Evolutionary conservation across 2,113 vertebrate species (phyloP).

Genomic region (Nothocercus julius): DNA sequence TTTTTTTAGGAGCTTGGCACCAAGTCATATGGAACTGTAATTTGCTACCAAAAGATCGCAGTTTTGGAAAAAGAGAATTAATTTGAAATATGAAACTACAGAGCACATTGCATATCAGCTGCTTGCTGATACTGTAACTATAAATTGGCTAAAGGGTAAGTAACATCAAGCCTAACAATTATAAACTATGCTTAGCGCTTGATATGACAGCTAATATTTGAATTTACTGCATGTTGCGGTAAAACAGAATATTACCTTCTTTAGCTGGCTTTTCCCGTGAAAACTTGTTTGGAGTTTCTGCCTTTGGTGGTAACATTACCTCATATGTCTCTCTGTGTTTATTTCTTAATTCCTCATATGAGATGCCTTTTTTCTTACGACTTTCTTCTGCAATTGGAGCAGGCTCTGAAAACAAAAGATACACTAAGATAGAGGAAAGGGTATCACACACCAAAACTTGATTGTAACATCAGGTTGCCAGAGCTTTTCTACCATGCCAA

Average conservation of each 20-base stretch:
- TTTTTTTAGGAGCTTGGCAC: neutral
- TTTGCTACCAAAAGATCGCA: neutral
- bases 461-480: neutral
- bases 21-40: neutral
- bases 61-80: neutral
- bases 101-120: neutral
- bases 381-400: slow-evolving; percentile 70
- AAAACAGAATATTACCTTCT: slow-evolving; percentile 71
- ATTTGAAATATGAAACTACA: neutral
- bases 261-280: slow-evolving; percentile 73
- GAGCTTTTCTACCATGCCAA: neutral
- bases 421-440: neutral
- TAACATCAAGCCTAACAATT: neutral
- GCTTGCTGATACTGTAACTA: neutral
- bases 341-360: slow-evolving; percentile 83
- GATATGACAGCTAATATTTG: neutral
- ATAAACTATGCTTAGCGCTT: neutral
- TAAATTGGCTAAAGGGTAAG: neutral
- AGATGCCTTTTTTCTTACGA: slow-evolving; percentile 78
- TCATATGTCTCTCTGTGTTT: slow-evolving; percentile 80
- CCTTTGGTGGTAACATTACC: slow-evolving; percentile 74
- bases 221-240: neutral
- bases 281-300: slow-evolving; percentile 71
- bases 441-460: neutral
- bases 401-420: slow-evolving; percentile 74